A percentile compares a stretch with the other conserved stretches of the same genome.
Conservation (phyloP, 2,113 vertebrate species). For the Agapornis roseicollis region DNA sequence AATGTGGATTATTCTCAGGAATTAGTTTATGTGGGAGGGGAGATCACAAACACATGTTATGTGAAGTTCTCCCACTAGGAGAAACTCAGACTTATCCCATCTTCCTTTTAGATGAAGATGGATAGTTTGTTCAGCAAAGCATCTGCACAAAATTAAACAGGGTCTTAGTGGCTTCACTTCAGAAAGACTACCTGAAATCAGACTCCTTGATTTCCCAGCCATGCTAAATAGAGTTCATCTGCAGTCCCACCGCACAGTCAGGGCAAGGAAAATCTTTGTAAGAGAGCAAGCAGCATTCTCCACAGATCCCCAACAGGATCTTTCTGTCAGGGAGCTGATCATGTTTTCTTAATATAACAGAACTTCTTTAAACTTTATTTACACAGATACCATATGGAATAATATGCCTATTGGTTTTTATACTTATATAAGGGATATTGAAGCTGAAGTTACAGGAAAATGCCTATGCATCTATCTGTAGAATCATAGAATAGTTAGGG, state of each 20-base stretch:
- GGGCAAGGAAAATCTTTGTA: background rate
- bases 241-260: background rate
- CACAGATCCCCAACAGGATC: background rate
- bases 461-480: background rate
- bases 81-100: background rate
- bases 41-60: background rate
- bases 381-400: background rate
- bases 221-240: background rate
- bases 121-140: background rate
- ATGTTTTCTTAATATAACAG: background rate
- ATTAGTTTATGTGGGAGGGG: background rate
- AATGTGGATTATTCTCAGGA: background rate
- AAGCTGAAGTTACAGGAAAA: background rate
- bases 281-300: background rate
- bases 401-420: background rate
- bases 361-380: background rate
- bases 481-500: too few species aligned
- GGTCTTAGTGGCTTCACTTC: background rate
- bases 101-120: background rate
- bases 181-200: background rate
- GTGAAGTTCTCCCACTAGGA: background rate
- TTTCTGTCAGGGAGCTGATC: background rate
- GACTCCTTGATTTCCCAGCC: background rate
- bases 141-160: background rate
- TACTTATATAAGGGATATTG: background rate